Percentiles rank a stretch among this genome's conserved stretches.
These are phyloP conservation scores for Liolophura sinensis DNA, from an alignment of 1,140 invertebrate genomes.

Conservation along the genomic window DNA sequence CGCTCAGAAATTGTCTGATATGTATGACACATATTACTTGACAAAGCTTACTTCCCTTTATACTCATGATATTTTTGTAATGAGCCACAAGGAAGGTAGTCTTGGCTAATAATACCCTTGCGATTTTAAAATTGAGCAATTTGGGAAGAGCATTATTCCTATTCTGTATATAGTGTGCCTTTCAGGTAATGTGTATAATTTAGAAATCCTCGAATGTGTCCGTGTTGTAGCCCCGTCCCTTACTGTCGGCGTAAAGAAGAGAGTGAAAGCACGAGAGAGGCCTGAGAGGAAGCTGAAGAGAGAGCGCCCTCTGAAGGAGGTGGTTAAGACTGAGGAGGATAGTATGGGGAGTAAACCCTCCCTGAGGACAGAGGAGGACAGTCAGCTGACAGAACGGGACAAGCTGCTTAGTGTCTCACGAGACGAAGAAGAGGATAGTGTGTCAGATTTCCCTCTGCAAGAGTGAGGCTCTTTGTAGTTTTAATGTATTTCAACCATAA, in stretches of 20 bases:
- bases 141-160: no score
- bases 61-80: neutral
- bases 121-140: no score
- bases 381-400: conserved; percentile 1
- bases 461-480: conserved; percentile 24
- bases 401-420: neutral
- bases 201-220: no score
- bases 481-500: no score
- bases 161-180: no score
- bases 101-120: no score
- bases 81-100: neutral
- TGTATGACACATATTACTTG: conserved; percentile 5
- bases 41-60: neutral
- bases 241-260: conserved; percentile 16
- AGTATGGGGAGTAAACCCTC: no score
- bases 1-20: conserved; percentile 3
- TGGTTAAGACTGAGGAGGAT: conserved; percentile 13
- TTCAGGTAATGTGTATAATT: no score
- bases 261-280: conserved; percentile 23
- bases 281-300: conserved; percentile 31
- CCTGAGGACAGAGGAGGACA: no score
- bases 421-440: conserved; percentile 15
- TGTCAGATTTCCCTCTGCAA: conserved; percentile 28
- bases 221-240: neutral
- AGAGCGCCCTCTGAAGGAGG: conserved; percentile 28